phyloP scores from a whole-genome alignment of 2,797 vertebrate species.

The Crenichthys baileyi region DNA sequence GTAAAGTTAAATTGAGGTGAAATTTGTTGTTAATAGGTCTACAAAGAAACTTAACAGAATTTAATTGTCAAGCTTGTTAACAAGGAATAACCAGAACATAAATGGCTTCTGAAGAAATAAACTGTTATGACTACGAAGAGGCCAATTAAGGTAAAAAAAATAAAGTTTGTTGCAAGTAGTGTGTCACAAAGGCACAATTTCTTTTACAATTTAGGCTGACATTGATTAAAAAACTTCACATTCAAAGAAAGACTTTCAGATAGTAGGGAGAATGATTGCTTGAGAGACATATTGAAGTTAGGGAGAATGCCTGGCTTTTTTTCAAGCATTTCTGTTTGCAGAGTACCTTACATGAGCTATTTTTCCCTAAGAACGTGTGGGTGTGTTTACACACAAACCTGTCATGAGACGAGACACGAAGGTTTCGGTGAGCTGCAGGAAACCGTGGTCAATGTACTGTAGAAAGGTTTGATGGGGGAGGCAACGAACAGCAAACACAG shows the following conservation, averaged over 20 bases:
- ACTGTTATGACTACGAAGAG: background rate
- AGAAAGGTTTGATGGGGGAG: conserved; percentile 88
- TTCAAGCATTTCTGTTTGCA: background rate
- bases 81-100: background rate
- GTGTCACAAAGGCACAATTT: background rate
- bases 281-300: background rate
- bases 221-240: background rate
- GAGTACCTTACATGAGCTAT: background rate
- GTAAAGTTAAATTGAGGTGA: background rate
- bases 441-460: conserved; percentile 87
- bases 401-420: conserved; percentile 86
- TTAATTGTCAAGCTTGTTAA: background rate
- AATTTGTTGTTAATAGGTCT: background rate
- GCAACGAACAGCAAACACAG: conserved; percentile 84
- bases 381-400: conserved; percentile 73
- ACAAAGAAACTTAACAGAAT: background rate
- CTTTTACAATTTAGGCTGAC: background rate
- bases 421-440: conserved; percentile 87
- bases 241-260: background rate
- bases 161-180: background rate
- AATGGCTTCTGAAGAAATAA: background rate
- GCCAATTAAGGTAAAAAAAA: background rate
- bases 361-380: background rate
- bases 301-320: background rate
- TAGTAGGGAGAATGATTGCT: background rate